A percentile compares a stretch with the other conserved stretches of the same genome.
These are phyloP conservation scores for Mesorhabditis belari DNA, from an alignment of 2,888 invertebrate species.

Conservation along the genomic window DNA sequence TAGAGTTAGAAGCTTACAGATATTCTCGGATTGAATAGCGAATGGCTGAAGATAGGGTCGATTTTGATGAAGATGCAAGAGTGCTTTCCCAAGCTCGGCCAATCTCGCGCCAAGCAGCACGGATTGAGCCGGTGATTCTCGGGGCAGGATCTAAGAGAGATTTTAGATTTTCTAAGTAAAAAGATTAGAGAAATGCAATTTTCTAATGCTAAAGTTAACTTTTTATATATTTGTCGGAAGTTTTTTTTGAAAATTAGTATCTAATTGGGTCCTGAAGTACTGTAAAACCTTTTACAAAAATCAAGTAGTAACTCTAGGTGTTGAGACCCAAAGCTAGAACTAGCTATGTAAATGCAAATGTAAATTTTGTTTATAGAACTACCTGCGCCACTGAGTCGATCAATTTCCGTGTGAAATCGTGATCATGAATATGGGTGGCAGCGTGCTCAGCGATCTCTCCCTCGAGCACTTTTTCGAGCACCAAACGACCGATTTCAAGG, in stretches of 20 bases:
- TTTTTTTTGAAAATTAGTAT: no score
- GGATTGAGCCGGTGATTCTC: not conserved
- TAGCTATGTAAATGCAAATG: no score
- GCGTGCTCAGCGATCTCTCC: not conserved
- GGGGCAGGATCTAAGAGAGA: not conserved
- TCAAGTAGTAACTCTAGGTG: no score
- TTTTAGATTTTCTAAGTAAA: no score
- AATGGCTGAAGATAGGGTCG: not conserved
- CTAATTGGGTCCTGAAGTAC: no score
- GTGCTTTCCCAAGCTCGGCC: not conserved
- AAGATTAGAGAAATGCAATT: no score
- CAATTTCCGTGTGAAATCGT: not conserved
- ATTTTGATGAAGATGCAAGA: not conserved
- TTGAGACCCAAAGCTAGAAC: no score
- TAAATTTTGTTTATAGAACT: no score
- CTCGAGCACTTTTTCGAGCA: not conserved
- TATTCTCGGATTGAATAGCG: not conserved
- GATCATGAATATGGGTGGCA: not conserved
- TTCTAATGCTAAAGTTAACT: no score
- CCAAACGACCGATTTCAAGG: not conserved
- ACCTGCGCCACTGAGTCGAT: not conserved
- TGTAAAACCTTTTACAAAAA: no score
- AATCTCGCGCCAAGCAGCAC: not conserved
- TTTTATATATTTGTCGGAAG: no score
- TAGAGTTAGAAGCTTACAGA: not conserved